A percentile compares a stretch with the other conserved stretches of the same genome.
Evolutionary conservation across 2,888 invertebrate species (phyloP).

Genomic region (Crematogaster levior): DNA sequence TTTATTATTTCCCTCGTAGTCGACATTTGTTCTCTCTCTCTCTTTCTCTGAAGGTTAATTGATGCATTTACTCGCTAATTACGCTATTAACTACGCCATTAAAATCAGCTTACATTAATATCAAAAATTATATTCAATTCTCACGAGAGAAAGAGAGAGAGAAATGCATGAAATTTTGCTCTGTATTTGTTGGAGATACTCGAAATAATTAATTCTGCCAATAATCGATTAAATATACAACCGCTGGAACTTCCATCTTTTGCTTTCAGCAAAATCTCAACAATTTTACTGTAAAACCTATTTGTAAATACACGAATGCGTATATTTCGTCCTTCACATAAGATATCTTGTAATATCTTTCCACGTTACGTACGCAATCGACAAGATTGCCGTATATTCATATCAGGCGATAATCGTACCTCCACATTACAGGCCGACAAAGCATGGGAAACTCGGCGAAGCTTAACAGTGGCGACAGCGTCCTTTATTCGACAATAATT

Average conservation of each 20-base stretch:
- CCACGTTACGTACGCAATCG: background rate
- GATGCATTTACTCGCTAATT: constrained; percentile 3
- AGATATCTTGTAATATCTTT: background rate
- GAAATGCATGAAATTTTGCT: constrained; percentile 17
- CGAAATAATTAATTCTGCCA: constrained; percentile 38
- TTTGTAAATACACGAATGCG: background rate
- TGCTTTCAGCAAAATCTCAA: constrained; percentile 46
- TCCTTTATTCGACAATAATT: constrained; percentile 45
- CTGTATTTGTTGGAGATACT: constrained; percentile 17
- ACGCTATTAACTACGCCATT: constrained; percentile 1
- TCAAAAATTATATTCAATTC: constrained; percentile 28
- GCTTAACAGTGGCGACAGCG: constrained; percentile 6
- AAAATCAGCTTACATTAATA: constrained; percentile 32
- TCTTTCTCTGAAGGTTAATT: constrained; percentile 13
- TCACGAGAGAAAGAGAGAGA: constrained; percentile 10
- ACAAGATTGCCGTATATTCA: background rate
- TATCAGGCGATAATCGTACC: background rate
- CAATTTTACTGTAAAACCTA: constrained; percentile 44
- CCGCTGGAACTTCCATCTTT: constrained; percentile 10
- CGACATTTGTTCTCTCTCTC: background rate
- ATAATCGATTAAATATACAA: constrained; percentile 22
- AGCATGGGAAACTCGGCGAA: constrained; percentile 38
- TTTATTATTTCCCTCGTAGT: background rate
- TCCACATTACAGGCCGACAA: background rate
- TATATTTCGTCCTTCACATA: background rate